Evolutionary conservation across 2,797 vertebrate species (phyloP).

Genomic region (Otus scops): DNA sequence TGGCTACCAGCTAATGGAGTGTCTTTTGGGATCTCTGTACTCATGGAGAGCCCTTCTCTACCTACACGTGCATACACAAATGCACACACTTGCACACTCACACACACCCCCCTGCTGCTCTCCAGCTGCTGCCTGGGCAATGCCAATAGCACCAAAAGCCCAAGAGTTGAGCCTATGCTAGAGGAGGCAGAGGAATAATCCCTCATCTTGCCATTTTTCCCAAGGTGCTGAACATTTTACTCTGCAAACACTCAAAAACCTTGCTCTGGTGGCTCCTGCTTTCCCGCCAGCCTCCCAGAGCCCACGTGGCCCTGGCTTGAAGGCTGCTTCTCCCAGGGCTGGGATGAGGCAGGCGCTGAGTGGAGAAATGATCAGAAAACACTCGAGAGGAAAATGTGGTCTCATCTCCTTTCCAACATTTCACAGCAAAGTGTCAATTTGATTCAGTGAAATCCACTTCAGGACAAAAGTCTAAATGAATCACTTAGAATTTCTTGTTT

Average conservation of each 20-base stretch:
- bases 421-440: not conserved
- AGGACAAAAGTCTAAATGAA: not conserved
- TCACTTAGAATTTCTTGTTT: not conserved
- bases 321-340: not conserved
- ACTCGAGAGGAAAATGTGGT: not conserved
- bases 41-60: not conserved
- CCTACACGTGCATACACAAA: not conserved
- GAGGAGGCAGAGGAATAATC: not conserved
- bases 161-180: not conserved
- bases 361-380: not conserved
- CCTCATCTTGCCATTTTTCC: rapidly evolving
- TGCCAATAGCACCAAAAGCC: rapidly evolving
- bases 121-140: not conserved
- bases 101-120: not conserved
- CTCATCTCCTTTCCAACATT: not conserved
- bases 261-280: not conserved
- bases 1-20: not conserved
- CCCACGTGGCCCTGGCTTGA: not conserved
- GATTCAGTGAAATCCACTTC: not conserved
- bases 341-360: not conserved
- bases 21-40: not conserved
- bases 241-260: not conserved
- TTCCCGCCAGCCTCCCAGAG: not conserved
- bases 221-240: not conserved
- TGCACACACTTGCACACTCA: not conserved